These are phyloP conservation scores for Andrena flavipes DNA, from an alignment of 2,888 invertebrate species.

Conservation along the genomic window DNA sequence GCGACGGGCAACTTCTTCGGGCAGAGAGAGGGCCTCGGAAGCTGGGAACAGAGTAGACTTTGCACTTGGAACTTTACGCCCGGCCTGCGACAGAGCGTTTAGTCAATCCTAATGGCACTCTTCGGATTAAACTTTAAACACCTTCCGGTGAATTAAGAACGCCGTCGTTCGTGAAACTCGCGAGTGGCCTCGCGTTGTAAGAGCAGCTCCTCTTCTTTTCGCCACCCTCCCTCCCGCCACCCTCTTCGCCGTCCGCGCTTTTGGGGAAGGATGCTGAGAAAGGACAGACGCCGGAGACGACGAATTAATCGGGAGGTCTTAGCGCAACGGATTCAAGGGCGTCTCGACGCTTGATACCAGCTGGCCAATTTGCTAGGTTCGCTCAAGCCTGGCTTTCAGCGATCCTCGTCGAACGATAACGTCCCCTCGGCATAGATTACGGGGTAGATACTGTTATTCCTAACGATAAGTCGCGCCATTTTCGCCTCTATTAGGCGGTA, in stretches of 20 bases:
- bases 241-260: not conserved
- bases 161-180: conserved; percentile 51
- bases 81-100: conserved; percentile 71
- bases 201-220: conserved; percentile 2
- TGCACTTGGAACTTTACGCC: conserved; percentile 80
- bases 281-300: conserved; percentile 24
- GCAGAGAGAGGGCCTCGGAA: conserved; percentile 38
- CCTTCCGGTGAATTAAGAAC: conserved; percentile 75
- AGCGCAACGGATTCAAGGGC: conserved; percentile 30
- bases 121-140: conserved; percentile 80
- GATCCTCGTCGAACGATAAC: conserved; percentile 43
- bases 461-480: conserved; percentile 29
- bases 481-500: conserved; percentile 36
- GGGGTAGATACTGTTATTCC: conserved; percentile 44
- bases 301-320: conserved; percentile 52
- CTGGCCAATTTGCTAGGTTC: conserved; percentile 40
- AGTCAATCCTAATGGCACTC: conserved; percentile 80
- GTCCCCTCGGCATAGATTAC: conserved; percentile 32
- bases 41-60: conserved; percentile 76
- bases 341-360: conserved; percentile 45
- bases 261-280: not conserved
- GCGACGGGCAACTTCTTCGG: conserved; percentile 38
- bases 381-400: not conserved
- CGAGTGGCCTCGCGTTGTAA: conserved; percentile 11
- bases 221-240: not conserved